Evolutionary conservation across 2,888 invertebrate genomes (phyloP).

Genomic region (Tipula lateralis): DNA sequence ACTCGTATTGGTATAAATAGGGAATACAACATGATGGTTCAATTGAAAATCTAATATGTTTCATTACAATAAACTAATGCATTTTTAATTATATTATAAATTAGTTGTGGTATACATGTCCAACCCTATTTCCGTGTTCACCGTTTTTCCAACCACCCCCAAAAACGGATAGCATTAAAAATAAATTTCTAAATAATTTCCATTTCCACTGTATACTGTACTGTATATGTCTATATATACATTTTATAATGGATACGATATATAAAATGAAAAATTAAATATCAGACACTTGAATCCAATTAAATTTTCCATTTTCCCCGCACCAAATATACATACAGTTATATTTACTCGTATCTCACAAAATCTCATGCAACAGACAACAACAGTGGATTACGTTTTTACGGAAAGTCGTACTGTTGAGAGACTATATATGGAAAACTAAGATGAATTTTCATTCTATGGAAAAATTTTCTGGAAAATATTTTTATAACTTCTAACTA

Average conservation of each 20-base stretch:
- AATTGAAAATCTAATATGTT: neutral
- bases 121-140: neutral
- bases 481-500: neutral
- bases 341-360: neutral
- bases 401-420: neutral
- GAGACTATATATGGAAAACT: neutral
- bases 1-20: neutral
- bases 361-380: neutral
- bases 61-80: slow-evolving; percentile 19
- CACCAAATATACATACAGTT: neutral
- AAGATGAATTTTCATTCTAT: neutral
- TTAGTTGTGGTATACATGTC: neutral
- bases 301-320: neutral
- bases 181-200: neutral
- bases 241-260: neutral
- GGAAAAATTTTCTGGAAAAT: neutral
- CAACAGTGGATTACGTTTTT: neutral
- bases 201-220: neutral
- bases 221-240: neutral
- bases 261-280: slow-evolving; percentile 11
- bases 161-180: neutral
- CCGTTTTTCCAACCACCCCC: neutral
- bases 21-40: neutral
- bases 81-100: slow-evolving; percentile 24
- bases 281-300: slow-evolving; percentile 19